These are phyloP conservation scores for Indicator indicator DNA, from an alignment of 2,113 vertebrate species.

Conservation along the genomic window DNA sequence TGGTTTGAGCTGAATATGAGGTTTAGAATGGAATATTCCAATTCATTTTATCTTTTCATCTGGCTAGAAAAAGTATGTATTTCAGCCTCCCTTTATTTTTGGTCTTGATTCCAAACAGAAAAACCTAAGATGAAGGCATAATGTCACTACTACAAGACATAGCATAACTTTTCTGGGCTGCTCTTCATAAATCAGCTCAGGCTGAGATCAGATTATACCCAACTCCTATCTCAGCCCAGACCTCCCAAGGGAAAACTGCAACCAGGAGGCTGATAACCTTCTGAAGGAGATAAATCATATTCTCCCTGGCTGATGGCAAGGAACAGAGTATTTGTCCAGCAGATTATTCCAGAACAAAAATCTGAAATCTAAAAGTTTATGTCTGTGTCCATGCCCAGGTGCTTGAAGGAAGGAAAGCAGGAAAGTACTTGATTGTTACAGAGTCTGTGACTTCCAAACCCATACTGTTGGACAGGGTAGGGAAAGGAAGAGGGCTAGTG, in stretches of 20 bases:
- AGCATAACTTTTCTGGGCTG: neutral
- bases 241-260: neutral
- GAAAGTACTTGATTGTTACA: neutral
- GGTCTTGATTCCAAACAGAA: neutral
- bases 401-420: neutral
- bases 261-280: neutral
- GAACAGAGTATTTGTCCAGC: neutral
- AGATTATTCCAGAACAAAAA: neutral
- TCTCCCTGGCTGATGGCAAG: neutral
- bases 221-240: neutral
- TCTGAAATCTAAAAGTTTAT: neutral
- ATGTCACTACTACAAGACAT: neutral
- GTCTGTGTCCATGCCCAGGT: neutral
- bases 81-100: neutral
- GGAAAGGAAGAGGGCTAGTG: neutral
- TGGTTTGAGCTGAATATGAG: neutral
- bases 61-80: neutral
- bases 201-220: neutral
- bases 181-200: neutral
- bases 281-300: neutral
- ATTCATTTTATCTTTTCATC: neutral
- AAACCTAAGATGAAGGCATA: neutral
- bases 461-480: neutral
- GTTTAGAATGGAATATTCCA: neutral
- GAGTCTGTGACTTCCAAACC: neutral